phyloP scores from a whole-genome alignment of 2,888 invertebrate genomes.

The Andrena marginata region DNA sequence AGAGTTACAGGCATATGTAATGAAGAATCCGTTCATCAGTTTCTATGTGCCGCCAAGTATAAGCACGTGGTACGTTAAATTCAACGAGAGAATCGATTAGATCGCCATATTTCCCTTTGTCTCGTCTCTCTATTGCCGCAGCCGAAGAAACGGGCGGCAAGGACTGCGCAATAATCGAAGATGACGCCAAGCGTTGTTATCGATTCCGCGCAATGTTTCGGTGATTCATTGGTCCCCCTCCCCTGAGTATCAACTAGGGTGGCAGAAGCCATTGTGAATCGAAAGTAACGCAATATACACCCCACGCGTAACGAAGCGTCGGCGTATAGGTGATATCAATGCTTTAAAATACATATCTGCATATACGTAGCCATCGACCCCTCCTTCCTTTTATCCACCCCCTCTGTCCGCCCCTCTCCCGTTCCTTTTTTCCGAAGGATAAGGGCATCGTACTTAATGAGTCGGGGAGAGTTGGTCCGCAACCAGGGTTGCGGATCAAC shows the following conservation, averaged over 20 bases:
- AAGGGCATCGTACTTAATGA: slow-evolving; percentile 83
- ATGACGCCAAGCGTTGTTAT: slow-evolving; percentile 67
- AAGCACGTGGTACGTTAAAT: too few relatives aligned
- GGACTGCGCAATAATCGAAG: slow-evolving; percentile 40
- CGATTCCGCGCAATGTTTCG: slow-evolving; percentile 76
- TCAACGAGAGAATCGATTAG: not conserved
- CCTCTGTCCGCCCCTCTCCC: slow-evolving; percentile 27
- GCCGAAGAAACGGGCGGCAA: not conserved
- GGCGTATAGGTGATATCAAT: slow-evolving; percentile 80
- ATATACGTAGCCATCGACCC: slow-evolving; percentile 72
- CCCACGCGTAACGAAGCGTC: slow-evolving; percentile 79
- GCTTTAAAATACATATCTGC: slow-evolving; percentile 83
- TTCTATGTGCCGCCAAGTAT: not conserved
- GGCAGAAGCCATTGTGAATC: slow-evolving; percentile 77
- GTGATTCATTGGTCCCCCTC: slow-evolving; percentile 77
- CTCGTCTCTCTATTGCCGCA: not conserved
- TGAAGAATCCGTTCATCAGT: not conserved
- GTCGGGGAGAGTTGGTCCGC: slow-evolving; percentile 78
- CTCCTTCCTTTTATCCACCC: slow-evolving; percentile 46
- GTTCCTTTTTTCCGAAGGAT: slow-evolving; percentile 69
- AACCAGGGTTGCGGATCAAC: slow-evolving; percentile 69
- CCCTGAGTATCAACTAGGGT: slow-evolving; percentile 58
- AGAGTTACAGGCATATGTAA: not conserved
- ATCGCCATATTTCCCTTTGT: not conserved
- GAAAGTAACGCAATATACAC: slow-evolving; percentile 81